These are phyloP conservation scores for Sebastes hopkinsi DNA, from an alignment of 2,797 vertebrate species.

Conservation along the genomic window DNA sequence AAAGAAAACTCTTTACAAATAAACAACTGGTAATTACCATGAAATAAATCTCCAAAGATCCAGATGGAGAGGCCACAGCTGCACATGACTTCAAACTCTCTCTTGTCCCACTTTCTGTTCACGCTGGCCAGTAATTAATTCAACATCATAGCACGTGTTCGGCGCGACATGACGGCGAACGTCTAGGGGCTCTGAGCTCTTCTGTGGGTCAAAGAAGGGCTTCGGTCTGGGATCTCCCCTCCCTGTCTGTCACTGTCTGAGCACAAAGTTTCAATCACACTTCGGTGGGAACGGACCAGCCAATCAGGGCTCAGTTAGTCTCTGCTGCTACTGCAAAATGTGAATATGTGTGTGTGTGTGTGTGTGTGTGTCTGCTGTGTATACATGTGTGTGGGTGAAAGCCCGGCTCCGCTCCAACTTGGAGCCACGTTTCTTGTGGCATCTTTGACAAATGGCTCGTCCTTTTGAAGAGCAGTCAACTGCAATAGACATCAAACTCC, in stretches of 20 bases:
- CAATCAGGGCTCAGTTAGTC: slow-evolving; percentile 52
- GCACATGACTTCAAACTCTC: slow-evolving; percentile 58
- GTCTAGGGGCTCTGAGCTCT: slow-evolving; percentile 8
- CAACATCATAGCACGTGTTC: slow-evolving; percentile 32
- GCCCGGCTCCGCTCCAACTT: slow-evolving; percentile 44
- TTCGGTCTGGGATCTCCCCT: slow-evolving; percentile 17
- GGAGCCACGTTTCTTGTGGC: slow-evolving; percentile 70
- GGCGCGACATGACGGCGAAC: slow-evolving; percentile 31
- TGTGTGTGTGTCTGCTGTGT: slow-evolving; percentile 4
- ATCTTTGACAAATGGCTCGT: slow-evolving; percentile 80
- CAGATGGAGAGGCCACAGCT: slow-evolving; percentile 76
- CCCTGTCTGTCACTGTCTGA: slow-evolving; percentile 39
- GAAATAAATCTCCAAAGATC: slow-evolving; percentile 75
- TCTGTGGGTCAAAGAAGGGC: slow-evolving; percentile 32
- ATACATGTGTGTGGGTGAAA: slow-evolving; percentile 4
- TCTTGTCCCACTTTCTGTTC: slow-evolving; percentile 28
- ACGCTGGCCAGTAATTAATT: slow-evolving; percentile 31
- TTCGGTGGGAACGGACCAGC: slow-evolving; percentile 26
- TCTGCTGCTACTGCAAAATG: slow-evolving; percentile 64
- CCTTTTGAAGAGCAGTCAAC: slow-evolving; percentile 83
- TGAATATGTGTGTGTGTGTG: slow-evolving; percentile 27
- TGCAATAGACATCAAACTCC: slow-evolving; percentile 77
- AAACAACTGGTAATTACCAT: slow-evolving; percentile 72
- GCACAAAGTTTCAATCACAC: slow-evolving; percentile 29
- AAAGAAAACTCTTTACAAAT: neutral